These are phyloP conservation scores for Samia ricini DNA, from an alignment of 1,140 invertebrate species.

Conservation along the genomic window DNA sequence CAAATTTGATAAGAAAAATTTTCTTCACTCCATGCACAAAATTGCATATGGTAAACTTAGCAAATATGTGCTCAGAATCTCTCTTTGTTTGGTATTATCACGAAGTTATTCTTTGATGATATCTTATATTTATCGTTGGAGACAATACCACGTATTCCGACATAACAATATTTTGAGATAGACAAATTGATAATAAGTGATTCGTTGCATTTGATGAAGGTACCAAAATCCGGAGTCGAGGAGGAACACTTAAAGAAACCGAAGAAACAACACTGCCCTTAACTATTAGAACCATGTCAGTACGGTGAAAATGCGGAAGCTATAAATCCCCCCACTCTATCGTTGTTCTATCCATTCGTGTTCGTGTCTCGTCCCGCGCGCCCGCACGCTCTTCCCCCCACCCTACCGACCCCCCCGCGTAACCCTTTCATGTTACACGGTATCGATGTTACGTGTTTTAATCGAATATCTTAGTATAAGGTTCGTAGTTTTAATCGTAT, in stretches of 20 bases:
- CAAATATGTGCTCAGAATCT: too few species aligned
- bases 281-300: conserved; percentile 69
- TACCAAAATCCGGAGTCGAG: conserved; percentile 89
- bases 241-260: conserved; percentile 91
- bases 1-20: too few species aligned
- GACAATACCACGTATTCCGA: too few species aligned
- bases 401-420: not conserved
- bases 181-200: too few species aligned
- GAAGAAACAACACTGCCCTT: conserved; percentile 84
- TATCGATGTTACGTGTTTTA: not conserved
- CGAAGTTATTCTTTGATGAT: too few species aligned
- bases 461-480: not conserved
- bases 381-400: conserved; percentile 14
- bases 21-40: too few species aligned
- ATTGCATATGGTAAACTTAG: too few species aligned
- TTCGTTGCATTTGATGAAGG: conserved; percentile 41
- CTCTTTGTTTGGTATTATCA: too few species aligned
- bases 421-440: not conserved
- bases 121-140: too few species aligned
- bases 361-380: conserved; percentile 31
- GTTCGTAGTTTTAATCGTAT: not conserved
- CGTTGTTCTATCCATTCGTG: conserved; percentile 28
- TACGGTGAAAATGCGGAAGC: conserved; percentile 64
- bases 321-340: conserved; percentile 27
- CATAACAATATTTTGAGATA: too few species aligned